These are phyloP conservation scores for Halictus quadricinctus DNA, from an alignment of 2,888 invertebrate species.

Conservation along the genomic window DNA sequence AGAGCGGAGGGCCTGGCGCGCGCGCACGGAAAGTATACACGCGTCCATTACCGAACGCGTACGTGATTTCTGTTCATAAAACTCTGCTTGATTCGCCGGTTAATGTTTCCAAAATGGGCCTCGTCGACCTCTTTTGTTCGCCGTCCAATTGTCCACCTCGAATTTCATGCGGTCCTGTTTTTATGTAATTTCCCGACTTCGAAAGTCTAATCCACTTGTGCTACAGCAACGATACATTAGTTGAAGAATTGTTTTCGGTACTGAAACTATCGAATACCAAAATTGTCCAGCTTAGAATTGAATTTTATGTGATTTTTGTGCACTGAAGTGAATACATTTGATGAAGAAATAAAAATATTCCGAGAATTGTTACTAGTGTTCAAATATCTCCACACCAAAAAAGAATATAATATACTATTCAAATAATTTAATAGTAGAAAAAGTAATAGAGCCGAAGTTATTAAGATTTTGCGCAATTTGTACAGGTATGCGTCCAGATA, in stretches of 20 bases:
- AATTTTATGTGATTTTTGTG: no score
- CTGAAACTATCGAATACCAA: no score
- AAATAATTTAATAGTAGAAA: no score
- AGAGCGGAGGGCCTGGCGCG: neutral
- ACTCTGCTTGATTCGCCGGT: slow-evolving; percentile 48
- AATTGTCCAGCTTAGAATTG: no score
- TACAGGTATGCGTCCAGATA: neutral
- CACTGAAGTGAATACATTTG: no score
- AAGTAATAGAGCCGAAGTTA: neutral
- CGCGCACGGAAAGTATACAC: neutral
- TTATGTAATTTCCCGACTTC: neutral
- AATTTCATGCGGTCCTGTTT: neutral
- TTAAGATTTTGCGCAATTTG: neutral
- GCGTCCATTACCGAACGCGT: slow-evolving; percentile 17
- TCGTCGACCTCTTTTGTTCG: slow-evolving; percentile 30
- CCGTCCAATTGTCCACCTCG: slow-evolving; percentile 52
- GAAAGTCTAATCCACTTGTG: neutral
- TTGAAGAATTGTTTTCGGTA: no score
- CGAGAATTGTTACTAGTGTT: no score
- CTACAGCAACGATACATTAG: neutral
- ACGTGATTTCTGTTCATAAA: slow-evolving; percentile 47
- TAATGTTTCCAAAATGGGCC: slow-evolving; percentile 41
- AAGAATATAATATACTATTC: no score
- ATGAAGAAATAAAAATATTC: no score
- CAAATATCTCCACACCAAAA: no score